These are phyloP conservation scores for Megathymus violae DNA, from an alignment of 1,140 invertebrate genomes.

Conservation along the genomic window DNA sequence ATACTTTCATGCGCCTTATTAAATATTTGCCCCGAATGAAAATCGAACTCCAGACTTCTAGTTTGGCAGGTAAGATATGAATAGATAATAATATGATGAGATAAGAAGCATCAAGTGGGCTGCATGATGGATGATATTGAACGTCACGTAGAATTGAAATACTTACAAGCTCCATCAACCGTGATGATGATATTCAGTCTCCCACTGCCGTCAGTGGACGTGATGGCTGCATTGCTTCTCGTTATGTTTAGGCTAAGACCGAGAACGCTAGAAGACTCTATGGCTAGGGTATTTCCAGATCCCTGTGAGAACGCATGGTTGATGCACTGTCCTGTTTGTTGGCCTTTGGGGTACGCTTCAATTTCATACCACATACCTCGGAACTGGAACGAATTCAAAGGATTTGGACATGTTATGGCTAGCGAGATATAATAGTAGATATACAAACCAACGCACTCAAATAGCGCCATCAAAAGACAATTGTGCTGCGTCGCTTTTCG, in stretches of 20 bases:
- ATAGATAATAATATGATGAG: no score
- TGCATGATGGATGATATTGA: no score
- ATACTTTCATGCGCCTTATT: no score
- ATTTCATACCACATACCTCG: conserved; percentile 63
- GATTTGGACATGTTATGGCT: neutral
- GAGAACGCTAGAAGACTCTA: conserved; percentile 41
- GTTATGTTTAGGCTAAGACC: conserved; percentile 22
- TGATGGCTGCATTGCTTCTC: conserved; percentile 30
- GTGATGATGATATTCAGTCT: conserved; percentile 36
- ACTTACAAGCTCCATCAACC: conserved; percentile 34
- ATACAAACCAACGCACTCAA: no score
- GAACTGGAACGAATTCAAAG: conserved; percentile 50
- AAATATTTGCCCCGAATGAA: no score
- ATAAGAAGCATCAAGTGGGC: no score
- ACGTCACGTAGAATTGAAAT: no score
- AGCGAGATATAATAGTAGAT: no score
- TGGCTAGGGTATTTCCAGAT: conserved; percentile 26
- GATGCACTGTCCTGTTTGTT: conserved; percentile 58
- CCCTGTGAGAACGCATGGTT: conserved; percentile 51
- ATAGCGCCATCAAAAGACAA: no score
- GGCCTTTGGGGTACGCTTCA: conserved; percentile 58
- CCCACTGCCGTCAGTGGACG: conserved; percentile 37
- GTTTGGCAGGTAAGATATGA: no score
- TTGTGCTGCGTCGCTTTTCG: no score
- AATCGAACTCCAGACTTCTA: no score